phyloP scores from a whole-genome alignment of 2,888 invertebrate genomes.

The Stratiomys singularior region DNA sequence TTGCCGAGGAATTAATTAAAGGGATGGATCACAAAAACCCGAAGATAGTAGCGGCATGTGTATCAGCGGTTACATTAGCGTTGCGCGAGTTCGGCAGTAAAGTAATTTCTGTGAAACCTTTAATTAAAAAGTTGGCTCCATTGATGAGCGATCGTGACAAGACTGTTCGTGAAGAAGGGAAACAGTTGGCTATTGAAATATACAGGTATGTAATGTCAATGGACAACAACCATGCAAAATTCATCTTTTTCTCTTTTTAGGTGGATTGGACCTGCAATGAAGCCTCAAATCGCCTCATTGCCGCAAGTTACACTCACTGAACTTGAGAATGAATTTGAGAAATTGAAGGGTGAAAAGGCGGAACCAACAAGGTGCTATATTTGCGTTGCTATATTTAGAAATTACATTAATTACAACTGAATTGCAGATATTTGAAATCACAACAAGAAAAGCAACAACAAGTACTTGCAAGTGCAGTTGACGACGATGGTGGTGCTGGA shows the following conservation, averaged over 20 bases:
- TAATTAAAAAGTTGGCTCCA: conserved; percentile 87
- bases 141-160: conserved; percentile 93
- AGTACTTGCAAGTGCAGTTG: conserved; percentile 62
- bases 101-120: conserved; percentile 85
- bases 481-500: conserved; percentile 68
- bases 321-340: conserved; percentile 87
- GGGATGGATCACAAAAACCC: conserved; percentile 97
- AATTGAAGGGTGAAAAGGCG: conserved; percentile 67
- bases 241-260: conserved; percentile 63
- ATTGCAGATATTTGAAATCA: conserved; percentile 63
- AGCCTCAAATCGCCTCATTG: conserved; percentile 83
- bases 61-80: conserved; percentile 78
- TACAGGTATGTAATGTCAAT: conserved; percentile 72
- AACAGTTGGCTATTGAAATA: conserved; percentile 90
- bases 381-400: neutral
- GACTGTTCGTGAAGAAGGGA: conserved; percentile 89
- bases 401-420: conserved; percentile 42
- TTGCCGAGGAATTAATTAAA: conserved; percentile 90
- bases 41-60: conserved; percentile 89
- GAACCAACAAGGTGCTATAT: conserved; percentile 60
- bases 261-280: conserved; percentile 86
- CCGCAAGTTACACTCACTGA: conserved; percentile 93
- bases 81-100: conserved; percentile 92
- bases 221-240: no score
- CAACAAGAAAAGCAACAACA: conserved; percentile 65